Conservation (phyloP, 1,140 invertebrate genomes). For the Drosophila rhopaloa region DNA sequence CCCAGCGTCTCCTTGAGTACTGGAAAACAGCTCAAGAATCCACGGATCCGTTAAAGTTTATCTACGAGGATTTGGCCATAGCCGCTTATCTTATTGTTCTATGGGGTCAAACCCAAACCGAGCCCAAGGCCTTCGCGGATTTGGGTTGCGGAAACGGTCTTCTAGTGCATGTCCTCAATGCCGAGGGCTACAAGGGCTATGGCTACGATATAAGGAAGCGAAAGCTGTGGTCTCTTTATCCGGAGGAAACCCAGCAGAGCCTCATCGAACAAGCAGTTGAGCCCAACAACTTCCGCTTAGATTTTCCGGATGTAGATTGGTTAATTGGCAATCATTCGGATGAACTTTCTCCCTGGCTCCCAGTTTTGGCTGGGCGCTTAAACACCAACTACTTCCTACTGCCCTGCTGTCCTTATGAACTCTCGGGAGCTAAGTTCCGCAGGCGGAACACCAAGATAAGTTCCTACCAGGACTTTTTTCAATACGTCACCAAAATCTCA, state of each 20-base stretch:
- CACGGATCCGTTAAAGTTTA: constrained; percentile 97
- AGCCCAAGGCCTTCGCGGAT: constrained; percentile 91
- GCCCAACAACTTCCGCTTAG: constrained; percentile 89
- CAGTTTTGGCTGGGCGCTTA: constrained; percentile 93
- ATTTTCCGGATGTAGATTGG: constrained; percentile 93
- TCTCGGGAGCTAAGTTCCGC: constrained; percentile 93
- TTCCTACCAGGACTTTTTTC: constrained; percentile 93
- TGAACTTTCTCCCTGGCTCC: constrained; percentile 99
- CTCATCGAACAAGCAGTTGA: constrained; percentile 88
- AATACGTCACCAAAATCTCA: constrained; percentile 90
- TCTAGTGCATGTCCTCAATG: constrained; percentile 93
- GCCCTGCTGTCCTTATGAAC: constrained; percentile 97
- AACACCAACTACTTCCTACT: constrained; percentile 92
- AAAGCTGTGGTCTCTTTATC: constrained; percentile 95
- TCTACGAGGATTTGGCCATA: constrained; percentile 98
- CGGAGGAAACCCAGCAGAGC: constrained; percentile 83
- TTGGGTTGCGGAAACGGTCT: constrained; percentile 99
- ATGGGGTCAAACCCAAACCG: constrained; percentile 86
- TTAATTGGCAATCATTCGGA: constrained; percentile 99
- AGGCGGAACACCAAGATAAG: constrained; percentile 88
- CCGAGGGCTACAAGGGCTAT: constrained; percentile 93
- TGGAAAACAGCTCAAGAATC: constrained; percentile 91
- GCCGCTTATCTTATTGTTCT: constrained; percentile 95
- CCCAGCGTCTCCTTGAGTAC: constrained; percentile 87
- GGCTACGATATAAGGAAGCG: constrained; percentile 96